Percentiles rank a stretch among this genome's conserved stretches.
Conservation (phyloP, 2,113 vertebrate species). For the Corythaixoides concolor region DNA sequence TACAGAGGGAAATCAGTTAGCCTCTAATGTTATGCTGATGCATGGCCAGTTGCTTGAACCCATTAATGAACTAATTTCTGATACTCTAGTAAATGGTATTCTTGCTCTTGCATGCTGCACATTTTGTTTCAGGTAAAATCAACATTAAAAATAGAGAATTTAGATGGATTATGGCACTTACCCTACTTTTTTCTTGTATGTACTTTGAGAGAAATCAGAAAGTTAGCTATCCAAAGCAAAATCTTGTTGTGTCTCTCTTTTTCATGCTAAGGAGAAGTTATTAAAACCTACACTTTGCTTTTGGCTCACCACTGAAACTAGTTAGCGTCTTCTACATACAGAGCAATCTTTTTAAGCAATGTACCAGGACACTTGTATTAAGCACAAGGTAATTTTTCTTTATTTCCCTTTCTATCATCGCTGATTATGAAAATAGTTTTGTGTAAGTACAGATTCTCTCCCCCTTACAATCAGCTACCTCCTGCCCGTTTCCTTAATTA, state of each 20-base stretch:
- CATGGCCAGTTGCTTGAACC: slow-evolving; percentile 66
- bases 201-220: neutral
- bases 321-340: neutral
- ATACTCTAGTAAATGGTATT: slow-evolving; percentile 38
- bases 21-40: slow-evolving; percentile 66
- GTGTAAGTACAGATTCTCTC: slow-evolving; percentile 56
- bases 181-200: neutral
- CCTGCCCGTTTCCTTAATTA: slow-evolving; percentile 65
- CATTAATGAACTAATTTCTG: slow-evolving; percentile 72
- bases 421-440: slow-evolving; percentile 68
- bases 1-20: slow-evolving; percentile 65
- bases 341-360: slow-evolving; percentile 25
- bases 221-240: neutral
- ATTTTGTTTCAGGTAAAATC: slow-evolving; percentile 64
- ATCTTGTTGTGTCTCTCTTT: neutral
- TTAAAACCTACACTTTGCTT: neutral
- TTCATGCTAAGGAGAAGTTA: neutral
- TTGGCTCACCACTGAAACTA: neutral
- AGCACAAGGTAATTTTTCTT: slow-evolving; percentile 47
- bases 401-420: slow-evolving; percentile 61
- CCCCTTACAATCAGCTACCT: slow-evolving; percentile 61
- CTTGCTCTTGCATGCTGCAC: slow-evolving; percentile 4
- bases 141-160: slow-evolving; percentile 6
- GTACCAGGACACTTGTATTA: slow-evolving; percentile 28
- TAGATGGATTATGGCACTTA: neutral